A percentile compares a stretch with the other conserved stretches of the same genome.
These are phyloP conservation scores for Hyppa rectilinea DNA, from an alignment of 2,888 invertebrate species.

Conservation along the genomic window DNA sequence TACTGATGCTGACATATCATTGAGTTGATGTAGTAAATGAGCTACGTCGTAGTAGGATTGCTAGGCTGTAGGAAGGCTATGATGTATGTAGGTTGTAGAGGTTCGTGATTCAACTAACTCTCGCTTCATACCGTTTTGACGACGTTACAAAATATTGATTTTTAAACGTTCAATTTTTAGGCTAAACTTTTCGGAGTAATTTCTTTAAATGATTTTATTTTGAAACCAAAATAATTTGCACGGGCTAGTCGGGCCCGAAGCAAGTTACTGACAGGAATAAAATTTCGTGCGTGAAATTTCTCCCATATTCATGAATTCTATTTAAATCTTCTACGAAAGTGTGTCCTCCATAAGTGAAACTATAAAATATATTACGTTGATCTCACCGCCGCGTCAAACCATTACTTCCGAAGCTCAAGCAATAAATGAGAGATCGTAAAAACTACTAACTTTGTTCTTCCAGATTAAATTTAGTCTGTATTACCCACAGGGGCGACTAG, in stretches of 20 bases:
- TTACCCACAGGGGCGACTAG: no score
- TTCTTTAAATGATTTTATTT: no score
- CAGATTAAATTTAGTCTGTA: constrained; percentile 13
- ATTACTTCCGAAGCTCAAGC: constrained; percentile 22
- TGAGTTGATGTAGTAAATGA: neutral
- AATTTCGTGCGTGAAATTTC: neutral
- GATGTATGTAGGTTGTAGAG: no score
- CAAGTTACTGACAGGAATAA: no score
- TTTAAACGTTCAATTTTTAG: no score
- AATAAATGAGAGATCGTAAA: constrained; percentile 27
- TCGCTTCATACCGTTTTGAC: no score
- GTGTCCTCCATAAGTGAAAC: neutral
- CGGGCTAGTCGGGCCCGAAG: no score
- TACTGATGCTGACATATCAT: no score
- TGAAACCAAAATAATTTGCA: no score
- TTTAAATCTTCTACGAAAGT: neutral
- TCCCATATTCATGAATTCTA: neutral
- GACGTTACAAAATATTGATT: no score
- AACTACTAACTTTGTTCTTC: constrained; percentile 6
- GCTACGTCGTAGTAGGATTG: neutral
- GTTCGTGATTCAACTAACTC: no score
- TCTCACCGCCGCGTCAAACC: constrained; percentile 14
- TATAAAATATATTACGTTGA: constrained; percentile 31
- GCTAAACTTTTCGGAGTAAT: no score
- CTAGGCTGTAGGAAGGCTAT: neutral